phyloP scores from a whole-genome alignment of 2,113 vertebrate species.

The Tyrannus savana region DNA sequence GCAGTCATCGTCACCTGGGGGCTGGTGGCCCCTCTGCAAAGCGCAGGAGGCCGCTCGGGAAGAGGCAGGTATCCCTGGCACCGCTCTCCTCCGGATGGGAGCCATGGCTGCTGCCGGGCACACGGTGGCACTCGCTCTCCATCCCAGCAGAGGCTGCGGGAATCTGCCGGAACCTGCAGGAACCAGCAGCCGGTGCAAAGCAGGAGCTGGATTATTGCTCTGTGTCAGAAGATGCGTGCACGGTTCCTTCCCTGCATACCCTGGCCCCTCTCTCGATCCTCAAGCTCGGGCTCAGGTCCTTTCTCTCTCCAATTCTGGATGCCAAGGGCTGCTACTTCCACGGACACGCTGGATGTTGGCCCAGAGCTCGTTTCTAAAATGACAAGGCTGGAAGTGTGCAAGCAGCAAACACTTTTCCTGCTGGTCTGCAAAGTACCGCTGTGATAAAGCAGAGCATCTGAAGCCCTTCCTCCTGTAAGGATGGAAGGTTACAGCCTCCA shows the following conservation, averaged over 20 bases:
- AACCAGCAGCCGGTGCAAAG: not conserved
- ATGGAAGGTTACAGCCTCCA: not conserved
- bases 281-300: not conserved
- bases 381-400: not conserved
- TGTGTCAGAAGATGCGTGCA: fast-evolving
- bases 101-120: not conserved
- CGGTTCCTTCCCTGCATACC: not conserved
- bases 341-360: fast-evolving
- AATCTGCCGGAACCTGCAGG: not conserved
- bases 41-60: not conserved
- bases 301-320: not conserved
- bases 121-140: constrained; percentile 55
- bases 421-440: not conserved
- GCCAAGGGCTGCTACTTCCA: not conserved
- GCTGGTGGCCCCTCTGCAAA: fast-evolving
- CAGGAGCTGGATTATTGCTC: fast-evolving
- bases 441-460: fast-evolving
- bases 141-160: not conserved
- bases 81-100: not conserved
- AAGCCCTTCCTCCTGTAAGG: not conserved
- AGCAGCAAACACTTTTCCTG: not conserved
- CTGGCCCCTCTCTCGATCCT: not conserved
- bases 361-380: not conserved
- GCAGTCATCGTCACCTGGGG: not conserved
- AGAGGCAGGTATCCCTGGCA: not conserved